Evolutionary conservation across 1,140 invertebrate genomes (phyloP).

Genomic region (Tetraneura akinire): DNA sequence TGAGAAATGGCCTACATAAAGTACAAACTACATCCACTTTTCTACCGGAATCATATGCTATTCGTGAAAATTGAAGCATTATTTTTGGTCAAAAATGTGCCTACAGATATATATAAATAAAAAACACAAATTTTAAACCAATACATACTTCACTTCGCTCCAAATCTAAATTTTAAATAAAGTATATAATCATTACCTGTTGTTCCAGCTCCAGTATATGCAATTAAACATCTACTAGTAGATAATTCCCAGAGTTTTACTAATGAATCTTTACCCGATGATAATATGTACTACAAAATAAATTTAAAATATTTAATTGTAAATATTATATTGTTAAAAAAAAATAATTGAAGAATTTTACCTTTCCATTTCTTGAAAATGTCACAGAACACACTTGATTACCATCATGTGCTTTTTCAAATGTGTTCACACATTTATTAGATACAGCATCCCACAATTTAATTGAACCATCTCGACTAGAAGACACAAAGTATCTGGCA

Average conservation of each 20-base stretch:
- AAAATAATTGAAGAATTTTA: constrained; percentile 58
- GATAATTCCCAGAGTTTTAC: constrained; percentile 98
- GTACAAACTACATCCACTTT: too few relatives aligned
- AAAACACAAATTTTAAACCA: too few relatives aligned
- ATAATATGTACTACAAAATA: constrained; percentile 80
- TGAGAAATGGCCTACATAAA: too few relatives aligned
- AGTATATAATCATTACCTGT: too few relatives aligned
- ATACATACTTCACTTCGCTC: too few relatives aligned
- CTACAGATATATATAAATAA: too few relatives aligned
- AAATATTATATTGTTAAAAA: too few relatives aligned
- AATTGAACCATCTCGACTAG: constrained; percentile 89
- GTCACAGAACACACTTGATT: constrained; percentile 90
- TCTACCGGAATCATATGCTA: too few relatives aligned
- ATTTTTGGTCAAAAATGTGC: too few relatives aligned
- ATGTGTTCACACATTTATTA: constrained; percentile 92
- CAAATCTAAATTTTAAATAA: too few relatives aligned
- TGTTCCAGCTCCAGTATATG: constrained; percentile 94
- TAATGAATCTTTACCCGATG: constrained; percentile 93
- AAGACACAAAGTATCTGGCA: constrained; percentile 85
- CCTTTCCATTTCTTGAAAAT: constrained; percentile 96
- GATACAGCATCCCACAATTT: constrained; percentile 97
- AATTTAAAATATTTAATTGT: neutral
- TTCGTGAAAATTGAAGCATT: too few relatives aligned
- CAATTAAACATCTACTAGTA: constrained; percentile 92
- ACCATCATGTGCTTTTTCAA: constrained; percentile 90